Evolutionary conservation across 2,888 invertebrate species (phyloP), one percentile per base, ranked within the genome.

Genomic region (Yponomeuta cagnagella): DNA sequence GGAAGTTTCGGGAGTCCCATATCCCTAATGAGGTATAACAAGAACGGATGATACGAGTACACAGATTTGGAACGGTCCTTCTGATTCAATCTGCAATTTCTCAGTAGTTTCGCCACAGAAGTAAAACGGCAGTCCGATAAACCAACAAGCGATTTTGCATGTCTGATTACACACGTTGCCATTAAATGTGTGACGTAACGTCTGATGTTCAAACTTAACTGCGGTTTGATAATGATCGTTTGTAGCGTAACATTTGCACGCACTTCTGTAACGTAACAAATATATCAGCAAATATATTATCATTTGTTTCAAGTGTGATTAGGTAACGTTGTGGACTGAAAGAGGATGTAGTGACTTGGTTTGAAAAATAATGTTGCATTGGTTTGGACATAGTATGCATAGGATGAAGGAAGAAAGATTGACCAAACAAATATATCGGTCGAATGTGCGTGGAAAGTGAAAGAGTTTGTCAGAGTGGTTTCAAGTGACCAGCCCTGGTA

Each of bases 101-200:
- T 2, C 63, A 63, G n/a, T 63, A n/a, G 64, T 64, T 64, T 64
- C 64, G 64, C n/a, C 64, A 64, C 64, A 6, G 63, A 63, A 63
- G 12, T 10, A 64, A 64, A 64, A 64, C 31, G 30, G 30, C 64
- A 23, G 64, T 23, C 64, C 64, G 23, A 64, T 64, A 64, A 58
- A 58, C 52, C 52, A 31, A 65, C 65, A 65, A 5, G 65, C 30
- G 10, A 65, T 65, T 65, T 65, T 30, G 65, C 30, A 65, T 65
- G 65, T 65, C 33, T 31, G 65, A 65, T 65, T 65, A 30, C 65
- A 65, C 33, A 23, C 65, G 31, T 30, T 64, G 31, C 31, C 12
- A 33, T 33, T 65, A 65, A 30, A 10, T 12, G 65, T 9, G 65
- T 65, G 65, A 65, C 33, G 65, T 65, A 65, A 65, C 43, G 43